These are phyloP conservation scores for Merodon equestris DNA, from an alignment of 2,888 invertebrate species.

Conservation along the genomic window DNA sequence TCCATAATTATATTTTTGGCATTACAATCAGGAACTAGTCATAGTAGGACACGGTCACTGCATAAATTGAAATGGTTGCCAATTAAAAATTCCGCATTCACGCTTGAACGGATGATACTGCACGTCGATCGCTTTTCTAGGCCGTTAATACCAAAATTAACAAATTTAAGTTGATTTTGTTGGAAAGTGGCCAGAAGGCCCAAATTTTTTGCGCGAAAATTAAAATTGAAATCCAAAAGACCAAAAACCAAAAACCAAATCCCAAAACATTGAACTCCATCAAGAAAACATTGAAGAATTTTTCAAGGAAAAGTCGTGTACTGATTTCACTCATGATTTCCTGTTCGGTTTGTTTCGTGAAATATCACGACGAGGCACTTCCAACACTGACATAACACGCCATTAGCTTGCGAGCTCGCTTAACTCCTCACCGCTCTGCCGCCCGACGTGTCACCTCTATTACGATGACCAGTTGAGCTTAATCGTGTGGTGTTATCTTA, in stretches of 20 bases:
- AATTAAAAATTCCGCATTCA: too few relatives aligned
- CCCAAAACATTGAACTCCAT: slow-evolving; percentile 17
- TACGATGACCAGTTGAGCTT: slow-evolving; percentile 59
- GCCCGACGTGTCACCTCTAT: slow-evolving; percentile 7
- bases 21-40: too few relatives aligned
- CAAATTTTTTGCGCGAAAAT: slow-evolving; percentile 5
- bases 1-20: too few relatives aligned
- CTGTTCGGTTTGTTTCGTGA: slow-evolving; percentile 59
- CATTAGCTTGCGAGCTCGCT: slow-evolving; percentile 50
- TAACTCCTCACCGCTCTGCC: too few relatives aligned
- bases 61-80: too few relatives aligned
- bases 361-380: slow-evolving; percentile 61
- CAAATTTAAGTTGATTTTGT: too few relatives aligned
- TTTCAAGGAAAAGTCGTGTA: slow-evolving; percentile 67
- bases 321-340: slow-evolving; percentile 67
- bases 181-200: slow-evolving; percentile 16
- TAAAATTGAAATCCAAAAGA: background rate
- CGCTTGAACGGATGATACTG: too few relatives aligned
- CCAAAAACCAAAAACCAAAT: too few relatives aligned
- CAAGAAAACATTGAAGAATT: slow-evolving; percentile 40
- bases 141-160: too few relatives aligned
- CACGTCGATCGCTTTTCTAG: too few relatives aligned
- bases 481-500: slow-evolving; percentile 68
- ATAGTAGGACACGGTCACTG: too few relatives aligned
- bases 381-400: slow-evolving; percentile 62